Base-by-base conservation (phyloP, 2,797 vertebrate species). In the Peromyscus aztecus region DNA sequence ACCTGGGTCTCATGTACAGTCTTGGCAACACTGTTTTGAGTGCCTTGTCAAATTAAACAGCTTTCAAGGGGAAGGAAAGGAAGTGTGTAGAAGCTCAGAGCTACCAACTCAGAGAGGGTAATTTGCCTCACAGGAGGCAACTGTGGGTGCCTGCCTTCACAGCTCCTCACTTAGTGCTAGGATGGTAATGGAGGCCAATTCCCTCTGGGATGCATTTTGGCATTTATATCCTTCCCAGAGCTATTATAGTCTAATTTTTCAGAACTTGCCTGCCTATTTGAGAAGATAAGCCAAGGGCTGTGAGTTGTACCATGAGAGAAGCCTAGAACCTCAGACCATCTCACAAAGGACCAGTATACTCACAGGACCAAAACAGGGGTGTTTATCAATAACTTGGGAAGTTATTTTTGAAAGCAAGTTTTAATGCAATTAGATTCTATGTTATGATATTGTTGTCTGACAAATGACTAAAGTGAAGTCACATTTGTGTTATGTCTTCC, bases 11-110 rank as follows among this genome's bases (percentile, higher is more conserved):
- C 82, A 88, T 92, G 87, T 84, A 84, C 65, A 80, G 49, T 93
- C 90, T 94, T 94, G 67, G 52, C 69, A 92, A 90, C 27, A 71
- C 29, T 63, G 2, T 29, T 83, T 9, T 80, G 80, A 93, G n/a
- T 97, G 86, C 67, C 61, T 93, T 89, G 80, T 96, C 69, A 91
- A 92, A 96, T 91, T 46, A 80, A 91, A 91, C 46, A 83, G n/a
- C 52, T 73, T 77, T 88, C 83, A 84, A 73, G 13, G 40, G 52
- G 46, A 89, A 75, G 23, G 57, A 73, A 90, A 81, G 14, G 43
- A 82, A 67, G 40, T 65, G 23, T 37, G 3, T 91, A 52, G 77
- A 96, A 57, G 67, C 52, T 88, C 65, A 49, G 7, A 91, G 31
- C 63, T 88, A n/a, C n/a, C 29, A 71, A 21, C 6, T 12, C 40